Base-by-base conservation (phyloP, 1,140 invertebrate species). In the Brachionus manjavacas region DNA sequence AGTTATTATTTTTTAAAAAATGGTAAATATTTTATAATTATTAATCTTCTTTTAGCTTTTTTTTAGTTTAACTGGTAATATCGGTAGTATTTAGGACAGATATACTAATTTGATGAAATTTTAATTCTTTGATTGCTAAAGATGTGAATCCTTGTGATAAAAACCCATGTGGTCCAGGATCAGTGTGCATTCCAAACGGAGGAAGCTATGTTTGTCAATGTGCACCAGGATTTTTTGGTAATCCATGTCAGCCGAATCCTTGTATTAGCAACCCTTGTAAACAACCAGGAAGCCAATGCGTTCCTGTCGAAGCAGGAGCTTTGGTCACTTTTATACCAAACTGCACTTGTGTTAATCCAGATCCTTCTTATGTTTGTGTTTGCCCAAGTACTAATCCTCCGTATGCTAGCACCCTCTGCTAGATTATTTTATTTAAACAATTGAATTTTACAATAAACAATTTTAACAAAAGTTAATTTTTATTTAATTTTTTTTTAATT, bases 231-330 rank as follows among this genome's bases (percentile, higher is more conserved):
- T 81, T 81, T 64, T 81, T 81, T 68, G 79, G 79, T 12, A 64
- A 20, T 64, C 79, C 79, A 60, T 81, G 79, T 39, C 79, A 81
- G 41, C 79, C 79, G 25, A 46, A 81, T 81, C 79, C 79, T 25
- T 81, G 79, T 64, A 41, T 81, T 7, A 43, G 35, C 20, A 81
- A 81, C 28, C 79, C 79, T 23, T 81, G 79, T 43, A 81, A 68
- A 31, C 20, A 68, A n/a, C 79, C 79, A 3, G 79, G 79, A 12
- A 64, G 49, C 39, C 31, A 41, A 43, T 81, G 79, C 28, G 41
- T 81, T 46, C 79, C 79, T 16, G 79, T 81, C 28, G 79, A 81
- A 68, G 79, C 79, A 25, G 79, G 79, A 64, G 64, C 79, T 81
- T 43, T 81, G 25, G 41, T 68, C 4, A 31, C 79, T 23, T 43